Evolutionary conservation across 2,888 invertebrate genomes (phyloP), one percentile per base, ranked within the genome.

Genomic region (Hydriomena furcata): DNA sequence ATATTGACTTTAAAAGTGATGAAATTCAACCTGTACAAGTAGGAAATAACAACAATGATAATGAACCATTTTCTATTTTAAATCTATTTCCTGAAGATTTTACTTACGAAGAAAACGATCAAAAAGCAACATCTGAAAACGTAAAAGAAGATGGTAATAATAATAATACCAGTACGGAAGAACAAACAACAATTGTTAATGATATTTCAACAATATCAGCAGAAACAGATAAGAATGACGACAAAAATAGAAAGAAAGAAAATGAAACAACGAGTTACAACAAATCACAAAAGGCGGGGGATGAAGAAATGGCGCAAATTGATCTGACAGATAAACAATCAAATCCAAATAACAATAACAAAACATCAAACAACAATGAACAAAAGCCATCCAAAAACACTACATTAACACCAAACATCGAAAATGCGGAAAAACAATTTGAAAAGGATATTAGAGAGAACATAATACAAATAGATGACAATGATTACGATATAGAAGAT

Each of bases 391-490:
- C 20, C 1, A 10, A 28, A 1, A 28, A 23, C 10, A 21, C 5
- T 8, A 30, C 41, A 30, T 13, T 10, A 7, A 5, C 28, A 21
- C 25, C 21, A 35, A 25, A 20, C 11, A 10, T 2, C 20, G 8
- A 24, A 36, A 20, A 17, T 7, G 4, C 12, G 10, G 35, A 41
- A 24, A 51, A 37, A 17, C 1, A 61, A 50, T 21, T 52, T 52
- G 11, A 49, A 13, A 50, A 61, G 7, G 31, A 58, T 41, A 46
- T 65, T 0, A 58, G 61, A 36, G 57, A 66, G 3, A 79, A 84
- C 37, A 62, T 13, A 49, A 63, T 52, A 47, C 37, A 42, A 32
- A 34, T 82, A 0, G 81, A 82, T 50, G 87, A 87, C 65, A 55
- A 69, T 11, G 48, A 69, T 1, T 76, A 76, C 20, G 59, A 61